A percentile compares a stretch with the other conserved stretches of the same genome.
Conservation (phyloP, 2,797 vertebrate genomes). For the Diplodus sargus region DNA sequence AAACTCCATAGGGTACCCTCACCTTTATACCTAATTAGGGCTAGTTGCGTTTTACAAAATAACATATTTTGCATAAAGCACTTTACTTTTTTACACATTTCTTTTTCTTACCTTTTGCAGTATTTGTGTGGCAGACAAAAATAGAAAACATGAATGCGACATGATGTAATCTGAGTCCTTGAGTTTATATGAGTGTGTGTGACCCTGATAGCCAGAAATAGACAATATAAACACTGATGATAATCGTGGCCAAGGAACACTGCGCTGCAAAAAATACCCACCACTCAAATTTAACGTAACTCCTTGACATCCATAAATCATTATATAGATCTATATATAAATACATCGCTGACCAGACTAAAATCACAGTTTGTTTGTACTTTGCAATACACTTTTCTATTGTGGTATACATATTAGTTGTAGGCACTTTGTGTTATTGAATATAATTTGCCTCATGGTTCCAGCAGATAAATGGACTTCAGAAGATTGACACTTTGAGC, state of each 20-base stretch:
- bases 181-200: conserved; percentile 28
- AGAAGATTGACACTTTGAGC: conserved; percentile 9
- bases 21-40: too few species aligned
- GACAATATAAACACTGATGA: conserved; percentile 57
- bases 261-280: conserved; percentile 10
- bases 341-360: too few species aligned
- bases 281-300: not conserved
- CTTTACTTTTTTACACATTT: not conserved
- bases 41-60: not conserved
- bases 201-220: conserved; percentile 56
- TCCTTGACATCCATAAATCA: not conserved
- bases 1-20: not conserved
- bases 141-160: conserved; percentile 19
- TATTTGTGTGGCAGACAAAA: conserved; percentile 9
- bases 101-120: not conserved
- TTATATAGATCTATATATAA: not conserved
- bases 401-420: too few species aligned
- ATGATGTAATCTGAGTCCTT: conserved; percentile 29
- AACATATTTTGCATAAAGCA: not conserved
- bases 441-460: too few species aligned
- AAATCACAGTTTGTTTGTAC: not conserved
- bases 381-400: not conserved
- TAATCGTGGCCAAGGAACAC: conserved; percentile 41
- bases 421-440: too few species aligned
- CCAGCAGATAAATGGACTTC: too few species aligned